Evolutionary conservation across 2,797 vertebrate species (phyloP).

Genomic region (Myotis vivesi): DNA sequence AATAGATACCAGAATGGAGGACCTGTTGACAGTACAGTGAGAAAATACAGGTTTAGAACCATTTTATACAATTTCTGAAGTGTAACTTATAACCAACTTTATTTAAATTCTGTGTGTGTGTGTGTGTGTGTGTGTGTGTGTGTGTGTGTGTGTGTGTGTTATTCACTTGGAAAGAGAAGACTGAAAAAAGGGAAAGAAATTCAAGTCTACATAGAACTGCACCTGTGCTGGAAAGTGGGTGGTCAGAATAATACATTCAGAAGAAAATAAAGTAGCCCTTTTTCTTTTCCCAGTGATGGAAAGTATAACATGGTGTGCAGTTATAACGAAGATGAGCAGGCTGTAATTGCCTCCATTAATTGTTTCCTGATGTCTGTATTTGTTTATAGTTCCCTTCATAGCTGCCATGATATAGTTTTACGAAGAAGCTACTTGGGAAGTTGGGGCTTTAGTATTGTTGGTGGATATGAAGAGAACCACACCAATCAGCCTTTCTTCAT

Average conservation of each 20-base stretch:
- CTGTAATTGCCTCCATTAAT: neutral
- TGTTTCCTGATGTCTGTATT: conserved; percentile 47
- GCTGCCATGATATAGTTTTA: conserved; percentile 95
- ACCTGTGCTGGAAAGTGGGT: neutral
- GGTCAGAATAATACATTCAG: neutral
- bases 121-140: neutral
- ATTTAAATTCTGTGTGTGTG: neutral
- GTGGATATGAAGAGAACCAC: conserved; percentile 97
- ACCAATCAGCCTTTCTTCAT: conserved; percentile 99
- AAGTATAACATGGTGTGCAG: neutral
- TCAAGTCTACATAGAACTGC: neutral
- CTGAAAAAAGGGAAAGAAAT: neutral
- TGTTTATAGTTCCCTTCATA: conserved; percentile 91
- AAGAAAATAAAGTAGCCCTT: neutral
- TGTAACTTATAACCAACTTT: neutral
- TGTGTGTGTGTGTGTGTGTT: neutral
- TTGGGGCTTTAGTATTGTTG: conserved; percentile 99
- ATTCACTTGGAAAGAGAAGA: neutral
- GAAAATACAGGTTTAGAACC: neutral
- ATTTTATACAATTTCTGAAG: neutral
- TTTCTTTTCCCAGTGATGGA: neutral
- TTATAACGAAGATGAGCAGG: conserved; percentile 17
- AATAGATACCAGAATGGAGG: neutral
- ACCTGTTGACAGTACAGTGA: neutral
- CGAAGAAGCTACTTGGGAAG: conserved; percentile 94